Percentiles rank a stretch among this genome's conserved stretches.
Evolutionary conservation across 2,888 invertebrate genomes (phyloP).

Genomic region (Agrotis ipsilon): DNA sequence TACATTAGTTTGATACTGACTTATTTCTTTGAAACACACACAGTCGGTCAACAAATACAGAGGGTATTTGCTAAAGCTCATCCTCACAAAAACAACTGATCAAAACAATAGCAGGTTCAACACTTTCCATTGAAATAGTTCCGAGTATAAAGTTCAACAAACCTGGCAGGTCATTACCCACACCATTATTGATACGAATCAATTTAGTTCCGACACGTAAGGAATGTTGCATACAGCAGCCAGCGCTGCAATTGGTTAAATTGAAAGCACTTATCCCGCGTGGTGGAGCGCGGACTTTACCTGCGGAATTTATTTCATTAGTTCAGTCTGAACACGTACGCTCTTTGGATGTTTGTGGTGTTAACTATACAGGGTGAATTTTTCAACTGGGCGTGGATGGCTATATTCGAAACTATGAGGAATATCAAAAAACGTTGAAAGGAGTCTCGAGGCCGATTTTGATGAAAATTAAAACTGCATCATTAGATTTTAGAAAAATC

Average conservation of each 20-base stretch:
- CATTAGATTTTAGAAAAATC: no score
- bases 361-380: no score
- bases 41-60: background rate
- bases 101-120: background rate
- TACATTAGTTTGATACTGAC: no score
- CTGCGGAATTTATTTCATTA: slow-evolving; percentile 47
- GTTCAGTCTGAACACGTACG: slow-evolving; percentile 18
- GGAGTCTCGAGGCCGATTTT: no score
- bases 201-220: slow-evolving; percentile 16
- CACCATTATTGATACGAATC: slow-evolving; percentile 17
- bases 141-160: background rate
- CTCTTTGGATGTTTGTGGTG: slow-evolving; percentile 29
- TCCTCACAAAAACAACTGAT: background rate
- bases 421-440: no score
- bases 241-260: slow-evolving; percentile 18
- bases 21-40: background rate
- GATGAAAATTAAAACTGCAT: no score
- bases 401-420: no score
- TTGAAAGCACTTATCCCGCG: slow-evolving; percentile 38
- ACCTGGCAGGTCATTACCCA: background rate
- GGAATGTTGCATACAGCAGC: slow-evolving; percentile 10
- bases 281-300: slow-evolving; percentile 7
- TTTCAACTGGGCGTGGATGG: no score
- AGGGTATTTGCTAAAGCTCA: no score
- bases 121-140: background rate